Conservation (phyloP, 2,888 invertebrate species). For the Drosophila atripex region DNA sequence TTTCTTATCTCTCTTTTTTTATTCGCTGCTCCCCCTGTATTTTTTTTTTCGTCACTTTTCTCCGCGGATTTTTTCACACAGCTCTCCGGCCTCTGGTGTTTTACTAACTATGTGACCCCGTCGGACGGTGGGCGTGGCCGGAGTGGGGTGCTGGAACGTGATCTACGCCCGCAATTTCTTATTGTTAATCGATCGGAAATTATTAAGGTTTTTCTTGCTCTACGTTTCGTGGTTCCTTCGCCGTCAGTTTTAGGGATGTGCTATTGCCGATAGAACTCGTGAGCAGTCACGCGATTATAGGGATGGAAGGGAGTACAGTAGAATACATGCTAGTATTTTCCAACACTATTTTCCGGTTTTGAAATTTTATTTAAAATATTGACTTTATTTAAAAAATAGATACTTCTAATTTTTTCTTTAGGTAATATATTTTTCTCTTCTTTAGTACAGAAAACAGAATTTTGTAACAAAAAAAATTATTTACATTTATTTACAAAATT, state of each 20-base stretch:
- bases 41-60: slow-evolving; percentile 22
- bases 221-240: slow-evolving; percentile 10
- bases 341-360: neutral
- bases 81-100: neutral
- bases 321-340: neutral
- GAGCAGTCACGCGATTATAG: neutral
- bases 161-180: slow-evolving; percentile 21
- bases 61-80: slow-evolving; percentile 9
- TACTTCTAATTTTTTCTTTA: neutral
- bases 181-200: slow-evolving; percentile 7
- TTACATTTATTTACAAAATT: neutral
- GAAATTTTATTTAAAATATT: neutral
- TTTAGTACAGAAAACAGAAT: no score
- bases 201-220: slow-evolving; percentile 3
- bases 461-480: neutral
- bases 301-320: neutral
- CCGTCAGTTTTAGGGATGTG: slow-evolving; percentile 5
- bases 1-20: slow-evolving; percentile 36
- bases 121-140: slow-evolving; percentile 15
- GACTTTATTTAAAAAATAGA: neutral
- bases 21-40: slow-evolving; percentile 24
- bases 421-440: no score
- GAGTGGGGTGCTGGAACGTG: slow-evolving; percentile 5
- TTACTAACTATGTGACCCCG: slow-evolving; percentile 7
- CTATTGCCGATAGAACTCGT: neutral